These are phyloP conservation scores for Periphyllus acericola DNA, from an alignment of 2,888 invertebrate species.

Conservation along the genomic window DNA sequence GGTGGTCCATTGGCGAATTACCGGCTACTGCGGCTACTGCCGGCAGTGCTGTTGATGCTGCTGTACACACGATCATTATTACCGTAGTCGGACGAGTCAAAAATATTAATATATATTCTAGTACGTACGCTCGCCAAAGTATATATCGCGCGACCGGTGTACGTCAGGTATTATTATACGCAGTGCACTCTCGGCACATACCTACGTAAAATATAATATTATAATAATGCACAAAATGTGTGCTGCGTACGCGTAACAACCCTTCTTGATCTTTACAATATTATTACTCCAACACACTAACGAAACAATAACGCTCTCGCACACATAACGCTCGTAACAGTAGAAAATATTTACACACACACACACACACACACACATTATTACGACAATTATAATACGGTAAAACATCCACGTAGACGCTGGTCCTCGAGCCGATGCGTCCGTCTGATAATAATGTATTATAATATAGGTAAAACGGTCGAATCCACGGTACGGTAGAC, in stretches of 20 bases:
- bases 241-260: not conserved
- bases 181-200: no score
- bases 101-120: no score
- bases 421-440: not conserved
- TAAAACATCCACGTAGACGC: not conserved
- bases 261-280: not conserved
- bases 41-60: no score
- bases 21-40: not conserved
- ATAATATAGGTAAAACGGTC: not conserved
- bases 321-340: not conserved
- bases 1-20: conserved; percentile 44
- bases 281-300: not conserved
- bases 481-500: not conserved
- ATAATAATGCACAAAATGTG: not conserved
- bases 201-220: not conserved
- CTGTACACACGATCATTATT: no score
- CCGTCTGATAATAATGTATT: not conserved
- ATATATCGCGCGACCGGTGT: no score
- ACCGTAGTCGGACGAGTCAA: no score
- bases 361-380: not conserved
- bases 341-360: not conserved
- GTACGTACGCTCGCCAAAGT: no score
- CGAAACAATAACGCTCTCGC: not conserved
- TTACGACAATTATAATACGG: not conserved
- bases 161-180: no score